Percentiles rank a stretch among this genome's conserved stretches.
phyloP scores from a whole-genome alignment of 2,113 vertebrate genomes.

The Otus sunia region DNA sequence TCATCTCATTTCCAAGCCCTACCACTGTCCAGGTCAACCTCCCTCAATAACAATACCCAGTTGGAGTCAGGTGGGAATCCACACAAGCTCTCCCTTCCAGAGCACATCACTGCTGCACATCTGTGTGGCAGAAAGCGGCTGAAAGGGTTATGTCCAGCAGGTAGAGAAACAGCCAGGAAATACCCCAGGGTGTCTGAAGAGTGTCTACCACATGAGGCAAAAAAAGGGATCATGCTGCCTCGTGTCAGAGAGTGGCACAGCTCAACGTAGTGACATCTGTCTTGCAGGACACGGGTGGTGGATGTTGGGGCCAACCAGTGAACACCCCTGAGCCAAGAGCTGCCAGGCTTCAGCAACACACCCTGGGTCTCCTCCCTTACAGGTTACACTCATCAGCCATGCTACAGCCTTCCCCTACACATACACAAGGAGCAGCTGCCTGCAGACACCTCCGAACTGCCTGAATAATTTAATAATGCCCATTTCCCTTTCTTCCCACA shows the following conservation, averaged over 20 bases:
- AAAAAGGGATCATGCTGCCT: background rate
- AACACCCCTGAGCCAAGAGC: background rate
- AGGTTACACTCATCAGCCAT: background rate
- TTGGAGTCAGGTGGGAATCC: background rate
- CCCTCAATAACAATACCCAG: background rate
- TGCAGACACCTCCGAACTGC: background rate
- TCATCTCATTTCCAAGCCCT: background rate
- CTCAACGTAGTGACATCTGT: background rate
- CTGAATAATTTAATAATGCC: background rate
- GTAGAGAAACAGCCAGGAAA: background rate
- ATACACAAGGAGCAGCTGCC: background rate
- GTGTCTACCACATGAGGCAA: accelerated
- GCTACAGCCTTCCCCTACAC: background rate
- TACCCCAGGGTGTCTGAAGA: background rate
- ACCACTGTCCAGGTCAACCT: background rate
- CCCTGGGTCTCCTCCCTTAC: background rate
- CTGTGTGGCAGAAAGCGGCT: background rate
- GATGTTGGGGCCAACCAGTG: too few species aligned
- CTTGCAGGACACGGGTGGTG: background rate
- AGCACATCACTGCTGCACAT: background rate
- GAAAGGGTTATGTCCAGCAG: background rate
- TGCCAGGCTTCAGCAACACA: background rate
- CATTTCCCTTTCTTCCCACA: background rate
- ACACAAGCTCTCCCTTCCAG: background rate
- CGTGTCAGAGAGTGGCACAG: background rate